phyloP scores from a whole-genome alignment of 2,797 vertebrate genomes.

The Nasua narica region DNA sequence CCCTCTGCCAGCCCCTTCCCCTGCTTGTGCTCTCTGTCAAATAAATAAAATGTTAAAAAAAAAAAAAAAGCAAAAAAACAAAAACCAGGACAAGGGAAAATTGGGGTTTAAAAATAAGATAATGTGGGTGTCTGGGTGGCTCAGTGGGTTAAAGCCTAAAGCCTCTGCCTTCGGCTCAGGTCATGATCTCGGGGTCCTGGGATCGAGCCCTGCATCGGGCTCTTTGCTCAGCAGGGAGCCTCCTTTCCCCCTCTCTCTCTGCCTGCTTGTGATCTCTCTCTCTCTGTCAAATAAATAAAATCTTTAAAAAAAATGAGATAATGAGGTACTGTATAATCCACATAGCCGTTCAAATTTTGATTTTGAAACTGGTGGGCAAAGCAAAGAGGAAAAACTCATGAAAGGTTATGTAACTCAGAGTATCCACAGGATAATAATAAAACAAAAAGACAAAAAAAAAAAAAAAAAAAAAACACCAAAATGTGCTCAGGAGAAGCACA shows the following conservation, averaged over 20 bases:
- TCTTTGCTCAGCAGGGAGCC: too few species aligned
- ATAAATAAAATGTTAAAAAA: not conserved
- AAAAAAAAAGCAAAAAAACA: not conserved
- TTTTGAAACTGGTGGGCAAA: not conserved
- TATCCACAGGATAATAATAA: not conserved
- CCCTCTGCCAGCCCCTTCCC: too few species aligned
- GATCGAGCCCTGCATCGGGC: too few species aligned
- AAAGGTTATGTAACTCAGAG: not conserved
- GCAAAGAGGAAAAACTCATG: not conserved
- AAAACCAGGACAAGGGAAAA: not conserved
- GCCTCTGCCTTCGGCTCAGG: too few species aligned
- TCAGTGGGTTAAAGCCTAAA: too few species aligned
- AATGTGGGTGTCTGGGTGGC: too few species aligned
- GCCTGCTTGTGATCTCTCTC: too few species aligned
- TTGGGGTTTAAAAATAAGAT: too few species aligned
- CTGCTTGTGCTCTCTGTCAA: too few species aligned
- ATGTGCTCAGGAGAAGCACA: not conserved
- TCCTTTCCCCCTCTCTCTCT: too few species aligned
- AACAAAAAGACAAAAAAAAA: not conserved
- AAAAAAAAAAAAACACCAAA: not conserved
- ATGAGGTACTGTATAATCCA: not conserved
- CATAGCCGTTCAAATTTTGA: not conserved
- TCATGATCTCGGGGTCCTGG: too few species aligned
- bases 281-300: too few species aligned
- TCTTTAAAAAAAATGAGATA: not conserved